These are phyloP conservation scores for Nycticorax nycticorax DNA, from an alignment of 2,113 vertebrate genomes.

Conservation along the genomic window DNA sequence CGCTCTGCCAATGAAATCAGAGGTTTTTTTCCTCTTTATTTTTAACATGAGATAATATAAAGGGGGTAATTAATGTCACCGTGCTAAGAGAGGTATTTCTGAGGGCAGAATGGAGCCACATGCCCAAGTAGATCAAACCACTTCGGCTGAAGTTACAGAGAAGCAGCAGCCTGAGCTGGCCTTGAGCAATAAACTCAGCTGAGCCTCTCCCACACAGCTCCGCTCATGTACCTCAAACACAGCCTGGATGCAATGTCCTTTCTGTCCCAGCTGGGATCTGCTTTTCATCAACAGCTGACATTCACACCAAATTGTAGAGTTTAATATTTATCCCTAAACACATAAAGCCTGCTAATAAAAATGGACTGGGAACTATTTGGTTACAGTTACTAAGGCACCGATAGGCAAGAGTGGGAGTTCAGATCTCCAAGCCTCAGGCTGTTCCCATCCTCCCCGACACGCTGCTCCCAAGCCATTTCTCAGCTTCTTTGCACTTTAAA, in stretches of 20 bases:
- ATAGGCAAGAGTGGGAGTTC: not conserved
- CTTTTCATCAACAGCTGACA: constrained; percentile 29
- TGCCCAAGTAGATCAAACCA: not conserved
- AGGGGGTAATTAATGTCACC: not conserved
- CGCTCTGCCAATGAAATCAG: not conserved
- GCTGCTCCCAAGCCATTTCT: not conserved
- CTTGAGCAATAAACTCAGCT: not conserved
- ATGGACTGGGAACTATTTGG: not conserved
- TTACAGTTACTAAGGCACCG: not conserved
- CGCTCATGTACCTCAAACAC: not conserved
- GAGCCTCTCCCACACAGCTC: constrained; percentile 14
- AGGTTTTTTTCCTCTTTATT: not conserved
- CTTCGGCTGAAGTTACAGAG: not conserved
- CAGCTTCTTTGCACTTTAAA: not conserved
- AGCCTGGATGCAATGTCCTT: constrained; percentile 32
- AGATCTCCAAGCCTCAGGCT: not conserved
- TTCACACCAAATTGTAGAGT: not conserved
- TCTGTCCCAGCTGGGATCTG: constrained; percentile 32
- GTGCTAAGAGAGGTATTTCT: not conserved
- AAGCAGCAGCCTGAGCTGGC: not conserved
- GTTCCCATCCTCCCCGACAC: not conserved
- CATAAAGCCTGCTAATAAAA: constrained; percentile 23
- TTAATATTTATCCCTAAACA: constrained; percentile 2
- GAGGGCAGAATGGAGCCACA: not conserved
- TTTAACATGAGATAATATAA: not conserved